These are phyloP conservation scores for Solea solea DNA, from an alignment of 2,113 vertebrate species.

Conservation along the genomic window DNA sequence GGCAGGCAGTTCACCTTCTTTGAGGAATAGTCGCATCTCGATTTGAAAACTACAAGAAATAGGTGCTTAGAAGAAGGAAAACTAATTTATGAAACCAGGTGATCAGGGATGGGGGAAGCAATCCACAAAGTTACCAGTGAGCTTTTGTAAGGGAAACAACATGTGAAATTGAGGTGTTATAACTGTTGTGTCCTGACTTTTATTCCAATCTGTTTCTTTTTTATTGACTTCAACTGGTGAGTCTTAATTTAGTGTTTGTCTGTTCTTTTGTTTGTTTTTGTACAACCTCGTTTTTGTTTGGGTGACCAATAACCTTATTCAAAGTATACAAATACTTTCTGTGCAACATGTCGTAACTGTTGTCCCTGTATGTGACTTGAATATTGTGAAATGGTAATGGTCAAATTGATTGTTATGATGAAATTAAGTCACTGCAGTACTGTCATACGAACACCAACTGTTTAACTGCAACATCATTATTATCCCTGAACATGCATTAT, in stretches of 20 bases:
- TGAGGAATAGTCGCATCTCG: conserved; percentile 79
- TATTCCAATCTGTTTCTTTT: conserved; percentile 68
- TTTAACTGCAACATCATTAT: conserved; percentile 66
- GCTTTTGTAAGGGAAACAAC: conserved; percentile 74
- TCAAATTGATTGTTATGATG: conserved; percentile 75
- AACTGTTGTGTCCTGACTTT: conserved; percentile 73
- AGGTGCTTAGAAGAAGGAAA: conserved; percentile 82
- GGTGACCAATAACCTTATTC: conserved; percentile 71
- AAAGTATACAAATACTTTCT: conserved; percentile 71
- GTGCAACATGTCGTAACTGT: conserved; percentile 75
- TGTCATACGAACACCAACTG: conserved; percentile 69
- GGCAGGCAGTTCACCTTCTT: conserved; percentile 76
- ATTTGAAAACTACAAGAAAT: conserved; percentile 82
- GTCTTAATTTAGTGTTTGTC: conserved; percentile 72
- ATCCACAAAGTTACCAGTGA: conserved; percentile 75
- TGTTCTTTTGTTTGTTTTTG: conserved; percentile 70
- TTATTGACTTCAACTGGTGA: conserved; percentile 73
- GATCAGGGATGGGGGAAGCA: conserved; percentile 80
- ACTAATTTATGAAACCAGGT: conserved; percentile 81
- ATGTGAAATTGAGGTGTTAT: conserved; percentile 78
- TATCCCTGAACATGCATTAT: conserved; percentile 78
- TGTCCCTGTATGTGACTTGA: conserved; percentile 80
- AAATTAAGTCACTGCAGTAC: conserved; percentile 67
- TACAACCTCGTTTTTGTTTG: conserved; percentile 69
- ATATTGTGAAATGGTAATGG: conserved; percentile 78